phyloP scores from a whole-genome alignment of 2,797 vertebrate genomes.

The Uromys caudimaculatus region DNA sequence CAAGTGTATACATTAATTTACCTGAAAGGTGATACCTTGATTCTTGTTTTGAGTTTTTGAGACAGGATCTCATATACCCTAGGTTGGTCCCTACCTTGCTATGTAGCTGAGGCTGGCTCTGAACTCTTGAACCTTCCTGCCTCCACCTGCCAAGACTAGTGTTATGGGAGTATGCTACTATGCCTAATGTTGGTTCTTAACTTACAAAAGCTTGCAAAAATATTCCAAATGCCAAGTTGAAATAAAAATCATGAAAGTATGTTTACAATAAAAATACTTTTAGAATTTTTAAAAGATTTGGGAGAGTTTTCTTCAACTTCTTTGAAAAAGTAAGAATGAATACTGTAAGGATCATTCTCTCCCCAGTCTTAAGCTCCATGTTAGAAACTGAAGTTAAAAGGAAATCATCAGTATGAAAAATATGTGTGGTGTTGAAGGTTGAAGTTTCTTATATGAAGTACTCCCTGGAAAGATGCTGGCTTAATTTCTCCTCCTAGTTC shows the following conservation, averaged over 20 bases:
- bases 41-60: conserved; percentile 2
- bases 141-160: not conserved
- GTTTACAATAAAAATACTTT: not conserved
- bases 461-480: conserved; percentile 74
- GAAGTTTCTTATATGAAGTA: conserved; percentile 80
- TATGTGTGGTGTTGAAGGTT: conserved; percentile 71
- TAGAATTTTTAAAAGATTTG: conserved; percentile 42
- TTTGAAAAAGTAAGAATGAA: conserved; percentile 43
- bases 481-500: conserved; percentile 68
- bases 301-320: not conserved
- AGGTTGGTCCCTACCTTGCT: not conserved
- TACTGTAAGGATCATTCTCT: conserved; percentile 43
- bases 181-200: not conserved
- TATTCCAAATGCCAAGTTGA: not conserved
- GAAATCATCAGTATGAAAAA: conserved; percentile 72
- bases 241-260: conserved; percentile 12
- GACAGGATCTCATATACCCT: not conserved
- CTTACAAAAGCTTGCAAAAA: conserved; percentile 28
- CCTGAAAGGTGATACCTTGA: not conserved
- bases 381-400: conserved; percentile 66
- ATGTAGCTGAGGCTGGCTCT: not conserved
- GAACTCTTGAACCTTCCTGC: not conserved
- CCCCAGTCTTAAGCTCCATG: conserved; percentile 1
- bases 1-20: not conserved
- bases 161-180: not conserved